Evolutionary conservation across 2,888 invertebrate species (phyloP).

Genomic region (Ennomos fuscantarius): DNA sequence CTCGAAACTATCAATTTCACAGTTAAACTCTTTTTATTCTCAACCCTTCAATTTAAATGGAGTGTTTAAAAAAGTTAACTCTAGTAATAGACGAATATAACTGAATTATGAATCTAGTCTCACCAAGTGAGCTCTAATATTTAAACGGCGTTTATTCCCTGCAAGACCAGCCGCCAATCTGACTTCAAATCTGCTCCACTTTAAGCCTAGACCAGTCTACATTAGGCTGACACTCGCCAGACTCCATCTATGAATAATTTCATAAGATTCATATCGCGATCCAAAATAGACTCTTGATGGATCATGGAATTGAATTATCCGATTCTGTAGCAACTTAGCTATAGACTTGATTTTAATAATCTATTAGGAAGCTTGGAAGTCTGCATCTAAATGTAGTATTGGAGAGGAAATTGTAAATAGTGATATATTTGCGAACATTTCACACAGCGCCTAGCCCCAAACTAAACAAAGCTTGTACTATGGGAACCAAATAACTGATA

Average conservation of each 20-base stretch:
- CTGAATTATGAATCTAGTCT: no score
- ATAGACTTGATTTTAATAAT: constrained; percentile 18
- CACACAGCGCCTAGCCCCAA: no score
- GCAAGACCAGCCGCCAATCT: constrained; percentile 3
- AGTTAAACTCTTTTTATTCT: no score
- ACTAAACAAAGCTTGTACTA: no score
- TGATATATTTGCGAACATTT: no score
- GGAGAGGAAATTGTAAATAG: no score
- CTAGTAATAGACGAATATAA: no score
- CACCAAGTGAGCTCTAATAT: background rate
- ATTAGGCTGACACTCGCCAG: constrained; percentile 39
- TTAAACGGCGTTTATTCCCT: background rate
- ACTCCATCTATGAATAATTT: constrained; percentile 53
- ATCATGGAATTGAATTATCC: constrained; percentile 24
- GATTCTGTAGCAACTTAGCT: constrained; percentile 3
- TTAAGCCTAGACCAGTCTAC: constrained; percentile 17
- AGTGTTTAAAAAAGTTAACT: no score
- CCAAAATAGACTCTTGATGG: constrained; percentile 41
- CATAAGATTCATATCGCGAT: constrained; percentile 49
- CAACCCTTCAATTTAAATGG: no score
- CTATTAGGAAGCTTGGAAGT: constrained; percentile 4
- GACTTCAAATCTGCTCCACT: constrained; percentile 8
- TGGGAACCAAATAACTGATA: no score
- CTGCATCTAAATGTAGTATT: constrained; percentile 9
- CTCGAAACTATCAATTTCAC: no score